A percentile compares a stretch with the other conserved stretches of the same genome.
phyloP scores from a whole-genome alignment of 2,888 invertebrate species.

The Orgyia antiqua region DNA sequence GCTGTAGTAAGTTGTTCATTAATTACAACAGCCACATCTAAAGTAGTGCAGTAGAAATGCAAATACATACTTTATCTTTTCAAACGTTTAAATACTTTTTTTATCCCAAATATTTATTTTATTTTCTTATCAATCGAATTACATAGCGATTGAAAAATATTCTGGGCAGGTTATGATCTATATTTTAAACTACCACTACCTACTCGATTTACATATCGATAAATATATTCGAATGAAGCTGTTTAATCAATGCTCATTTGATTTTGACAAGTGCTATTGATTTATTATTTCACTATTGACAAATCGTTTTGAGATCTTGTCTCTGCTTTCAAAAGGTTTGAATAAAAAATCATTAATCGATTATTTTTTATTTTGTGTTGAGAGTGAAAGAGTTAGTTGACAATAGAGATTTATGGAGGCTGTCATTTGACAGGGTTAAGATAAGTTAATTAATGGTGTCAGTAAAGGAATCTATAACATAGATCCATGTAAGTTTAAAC shows the following conservation, averaged over 20 bases:
- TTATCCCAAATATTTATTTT: no score
- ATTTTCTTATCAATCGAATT: no score
- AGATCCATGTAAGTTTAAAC: no score
- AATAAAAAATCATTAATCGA: constrained; percentile 19
- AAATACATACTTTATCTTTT: no score
- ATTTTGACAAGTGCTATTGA: constrained; percentile 26
- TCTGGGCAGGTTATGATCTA: no score
- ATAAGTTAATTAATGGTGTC: neutral
- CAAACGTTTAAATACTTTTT: no score
- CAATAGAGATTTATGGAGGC: constrained; percentile 19
- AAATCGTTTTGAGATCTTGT: constrained; percentile 27
- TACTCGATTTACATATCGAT: constrained; percentile 13
- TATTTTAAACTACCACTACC: no score
- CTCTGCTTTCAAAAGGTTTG: constrained; percentile 16
- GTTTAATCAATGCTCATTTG: constrained; percentile 25
- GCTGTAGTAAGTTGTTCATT: no score
- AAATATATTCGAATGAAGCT: constrained; percentile 21
- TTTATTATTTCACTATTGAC: constrained; percentile 29
- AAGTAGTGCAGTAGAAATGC: no score
- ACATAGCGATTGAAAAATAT: no score
- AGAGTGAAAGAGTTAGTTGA: constrained; percentile 13
- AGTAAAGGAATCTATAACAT: no score
- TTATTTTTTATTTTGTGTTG: constrained; percentile 13
- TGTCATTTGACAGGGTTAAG: constrained; percentile 3
- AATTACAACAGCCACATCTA: no score